phyloP scores from a whole-genome alignment of 2,888 invertebrate species.

The Eurytoma adleriae region DNA sequence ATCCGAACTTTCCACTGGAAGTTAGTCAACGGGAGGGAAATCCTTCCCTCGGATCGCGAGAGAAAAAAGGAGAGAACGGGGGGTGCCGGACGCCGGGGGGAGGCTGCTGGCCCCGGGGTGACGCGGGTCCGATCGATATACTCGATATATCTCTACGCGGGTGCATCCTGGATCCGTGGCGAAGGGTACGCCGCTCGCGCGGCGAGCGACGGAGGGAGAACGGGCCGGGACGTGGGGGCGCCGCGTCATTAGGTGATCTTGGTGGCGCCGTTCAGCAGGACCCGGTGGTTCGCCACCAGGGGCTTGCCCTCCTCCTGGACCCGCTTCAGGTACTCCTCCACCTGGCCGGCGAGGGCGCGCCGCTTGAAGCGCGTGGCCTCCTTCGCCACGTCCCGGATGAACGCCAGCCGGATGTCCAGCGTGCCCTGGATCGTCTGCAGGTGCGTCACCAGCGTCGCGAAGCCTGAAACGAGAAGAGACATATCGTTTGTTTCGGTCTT shows the following conservation, averaged over 20 bases:
- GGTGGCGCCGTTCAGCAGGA: slow-evolving; percentile 72
- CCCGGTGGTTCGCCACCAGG: slow-evolving; percentile 69
- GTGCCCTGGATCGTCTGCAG: slow-evolving; percentile 85
- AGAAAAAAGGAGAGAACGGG: neutral
- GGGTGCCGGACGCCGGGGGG: neutral
- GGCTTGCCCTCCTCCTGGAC: slow-evolving; percentile 71
- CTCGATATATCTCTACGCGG: slow-evolving; percentile 46
- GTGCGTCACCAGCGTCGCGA: slow-evolving; percentile 82
- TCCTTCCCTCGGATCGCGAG: slow-evolving; percentile 22
- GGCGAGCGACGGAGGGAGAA: neutral
- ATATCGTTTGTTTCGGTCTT: neutral
- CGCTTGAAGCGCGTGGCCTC: slow-evolving; percentile 89
- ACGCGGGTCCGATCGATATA: slow-evolving; percentile 36
- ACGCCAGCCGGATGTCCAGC: slow-evolving; percentile 82
- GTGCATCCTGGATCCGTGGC: neutral
- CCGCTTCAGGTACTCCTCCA: slow-evolving; percentile 82
- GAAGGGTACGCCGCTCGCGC: neutral
- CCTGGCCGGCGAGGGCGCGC: slow-evolving; percentile 82
- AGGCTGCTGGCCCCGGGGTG: neutral
- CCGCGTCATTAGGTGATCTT: slow-evolving; percentile 70
- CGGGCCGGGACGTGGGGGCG: slow-evolving; percentile 17
- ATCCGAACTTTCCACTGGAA: no score
- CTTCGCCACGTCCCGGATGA: slow-evolving; percentile 84
- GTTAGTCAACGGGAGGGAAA: neutral
- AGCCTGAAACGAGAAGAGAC: slow-evolving; percentile 79